These are phyloP conservation scores for Gila orcuttii DNA, from an alignment of 2,113 vertebrate species.

Conservation along the genomic window DNA sequence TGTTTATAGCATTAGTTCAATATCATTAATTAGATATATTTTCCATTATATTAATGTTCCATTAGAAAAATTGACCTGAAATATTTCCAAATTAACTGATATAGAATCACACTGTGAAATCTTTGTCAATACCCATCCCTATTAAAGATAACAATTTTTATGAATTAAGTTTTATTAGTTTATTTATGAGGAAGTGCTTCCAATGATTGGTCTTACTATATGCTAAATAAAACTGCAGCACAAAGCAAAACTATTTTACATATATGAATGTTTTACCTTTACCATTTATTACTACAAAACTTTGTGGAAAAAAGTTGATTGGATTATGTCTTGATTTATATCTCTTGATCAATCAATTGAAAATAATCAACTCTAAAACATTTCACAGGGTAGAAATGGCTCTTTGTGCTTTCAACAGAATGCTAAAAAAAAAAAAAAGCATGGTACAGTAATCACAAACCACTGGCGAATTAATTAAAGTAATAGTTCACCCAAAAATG, in stretches of 20 bases:
- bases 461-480: background rate
- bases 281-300: background rate
- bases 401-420: no score
- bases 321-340: background rate
- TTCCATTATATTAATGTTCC: no score
- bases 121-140: background rate
- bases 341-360: background rate
- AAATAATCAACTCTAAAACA: background rate
- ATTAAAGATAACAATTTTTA: background rate
- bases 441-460: background rate
- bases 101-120: no score
- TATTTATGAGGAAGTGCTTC: background rate
- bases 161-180: background rate
- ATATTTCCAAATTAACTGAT: no score
- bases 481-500: no score
- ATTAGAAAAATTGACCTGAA: no score
- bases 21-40: no score
- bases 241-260: background rate
- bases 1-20: no score
- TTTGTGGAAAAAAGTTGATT: background rate
- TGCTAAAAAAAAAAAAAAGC: no score
- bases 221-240: background rate
- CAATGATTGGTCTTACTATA: background rate
- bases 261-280: background rate
- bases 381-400: background rate